Percentiles rank a stretch among this genome's conserved stretches.
Evolutionary conservation across 2,113 vertebrate species (phyloP).

Genomic region (Odontophorus gujanensis): DNA sequence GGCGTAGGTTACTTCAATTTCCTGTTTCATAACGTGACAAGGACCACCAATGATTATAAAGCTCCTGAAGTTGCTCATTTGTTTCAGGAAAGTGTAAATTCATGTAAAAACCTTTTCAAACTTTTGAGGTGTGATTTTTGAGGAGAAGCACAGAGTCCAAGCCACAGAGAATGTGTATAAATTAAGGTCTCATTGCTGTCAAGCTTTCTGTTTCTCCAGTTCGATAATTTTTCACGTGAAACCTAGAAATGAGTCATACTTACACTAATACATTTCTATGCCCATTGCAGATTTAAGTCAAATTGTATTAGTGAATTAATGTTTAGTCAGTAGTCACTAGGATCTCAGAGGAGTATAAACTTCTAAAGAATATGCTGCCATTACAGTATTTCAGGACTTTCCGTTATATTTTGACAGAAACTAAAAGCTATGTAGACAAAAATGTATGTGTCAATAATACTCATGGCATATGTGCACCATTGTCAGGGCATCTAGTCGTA

Average conservation of each 20-base stretch:
- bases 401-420: neutral
- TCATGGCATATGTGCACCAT: neutral
- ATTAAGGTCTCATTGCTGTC: neutral
- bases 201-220: neutral
- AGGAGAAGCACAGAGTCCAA: neutral
- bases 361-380: neutral
- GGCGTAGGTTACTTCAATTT: neutral
- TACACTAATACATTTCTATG: neutral
- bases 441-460: neutral
- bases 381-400: neutral
- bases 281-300: neutral
- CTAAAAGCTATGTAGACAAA: neutral
- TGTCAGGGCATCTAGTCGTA: neutral
- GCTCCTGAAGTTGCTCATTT: slow-evolving; percentile 10
- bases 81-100: neutral
- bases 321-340: neutral
- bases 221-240: neutral
- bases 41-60: neutral
- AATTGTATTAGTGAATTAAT: neutral
- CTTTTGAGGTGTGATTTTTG: neutral
- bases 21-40: neutral
- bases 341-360: neutral
- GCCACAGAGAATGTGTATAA: neutral
- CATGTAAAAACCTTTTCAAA: neutral
- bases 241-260: neutral